Conservation (phyloP, 2,888 invertebrate species). For the Caenorhabditis uteleia region DNA sequence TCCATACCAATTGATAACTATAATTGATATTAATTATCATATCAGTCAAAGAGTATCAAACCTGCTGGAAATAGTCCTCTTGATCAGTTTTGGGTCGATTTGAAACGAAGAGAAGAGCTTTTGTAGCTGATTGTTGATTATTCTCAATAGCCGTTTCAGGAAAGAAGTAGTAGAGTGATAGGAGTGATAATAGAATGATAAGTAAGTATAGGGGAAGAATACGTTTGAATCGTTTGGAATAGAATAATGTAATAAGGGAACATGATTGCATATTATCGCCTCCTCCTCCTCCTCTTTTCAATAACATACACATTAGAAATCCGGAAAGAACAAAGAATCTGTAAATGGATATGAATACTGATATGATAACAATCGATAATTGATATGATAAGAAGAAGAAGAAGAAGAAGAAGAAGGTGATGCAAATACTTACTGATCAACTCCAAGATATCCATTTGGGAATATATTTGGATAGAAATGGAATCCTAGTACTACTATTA, state of each 20-base stretch:
- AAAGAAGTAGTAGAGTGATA: slow-evolving; percentile 14
- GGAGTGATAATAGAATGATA: slow-evolving; percentile 8
- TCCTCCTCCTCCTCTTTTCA: slow-evolving; percentile 9
- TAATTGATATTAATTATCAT: no score
- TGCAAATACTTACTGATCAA: no score
- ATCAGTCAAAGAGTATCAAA: neutral
- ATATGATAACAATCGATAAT: no score
- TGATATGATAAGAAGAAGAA: no score
- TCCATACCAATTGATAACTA: slow-evolving; percentile 17
- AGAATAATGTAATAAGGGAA: slow-evolving; percentile 11
- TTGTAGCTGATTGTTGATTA: slow-evolving; percentile 14
- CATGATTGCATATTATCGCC: slow-evolving; percentile 1
- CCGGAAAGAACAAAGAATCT: slow-evolving; percentile 33
- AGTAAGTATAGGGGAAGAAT: slow-evolving; percentile 25
- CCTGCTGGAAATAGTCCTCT: slow-evolving; percentile 25
- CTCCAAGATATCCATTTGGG: no score
- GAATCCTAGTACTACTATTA: no score
- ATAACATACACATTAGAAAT: slow-evolving; percentile 26
- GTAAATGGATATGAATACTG: no score
- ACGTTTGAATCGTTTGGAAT: slow-evolving; percentile 22
- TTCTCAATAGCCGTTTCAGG: slow-evolving; percentile 25
- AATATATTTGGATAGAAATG: no score
- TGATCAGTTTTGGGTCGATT: slow-evolving; percentile 13
- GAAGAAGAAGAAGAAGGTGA: no score
- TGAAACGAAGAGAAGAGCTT: slow-evolving; percentile 14